Evolutionary conservation across 2,888 invertebrate species (phyloP).

Genomic region (Noctua janthe): DNA sequence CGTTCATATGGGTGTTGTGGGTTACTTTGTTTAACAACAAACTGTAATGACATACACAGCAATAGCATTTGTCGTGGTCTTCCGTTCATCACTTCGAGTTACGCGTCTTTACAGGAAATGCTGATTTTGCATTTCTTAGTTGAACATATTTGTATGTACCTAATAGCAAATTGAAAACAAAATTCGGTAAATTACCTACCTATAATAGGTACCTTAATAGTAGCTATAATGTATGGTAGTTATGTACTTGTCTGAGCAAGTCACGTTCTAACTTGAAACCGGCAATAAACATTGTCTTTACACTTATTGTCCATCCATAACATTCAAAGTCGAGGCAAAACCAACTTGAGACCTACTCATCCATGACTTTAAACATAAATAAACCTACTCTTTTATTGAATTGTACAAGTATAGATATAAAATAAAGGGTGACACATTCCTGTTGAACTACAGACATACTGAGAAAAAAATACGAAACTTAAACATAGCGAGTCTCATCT

Average conservation of each 20-base stretch:
- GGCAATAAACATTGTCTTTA: slow-evolving; percentile 1
- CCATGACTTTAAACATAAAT: slow-evolving; percentile 11
- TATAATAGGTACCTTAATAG: background rate
- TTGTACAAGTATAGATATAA: background rate
- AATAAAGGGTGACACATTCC: slow-evolving; percentile 19
- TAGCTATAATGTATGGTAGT: background rate
- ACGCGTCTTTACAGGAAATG: background rate
- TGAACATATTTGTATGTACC: background rate
- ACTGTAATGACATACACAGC: background rate
- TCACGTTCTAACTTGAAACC: background rate
- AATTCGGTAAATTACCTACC: background rate
- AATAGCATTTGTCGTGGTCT: slow-evolving; percentile 6
- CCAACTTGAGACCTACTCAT: slow-evolving; percentile 14
- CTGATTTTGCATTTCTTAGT: background rate
- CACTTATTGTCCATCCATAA: background rate
- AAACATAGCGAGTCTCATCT: slow-evolving; percentile 24
- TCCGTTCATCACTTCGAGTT: slow-evolving; percentile 10
- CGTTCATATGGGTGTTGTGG: background rate
- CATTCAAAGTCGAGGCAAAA: background rate
- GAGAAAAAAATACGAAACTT: slow-evolving; percentile 3
- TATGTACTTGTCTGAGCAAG: background rate
- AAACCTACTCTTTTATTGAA: slow-evolving; percentile 21
- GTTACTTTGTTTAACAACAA: slow-evolving; percentile 3
- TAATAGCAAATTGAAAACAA: background rate
- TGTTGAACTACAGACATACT: slow-evolving; percentile 9